Percentiles rank a stretch among this genome's conserved stretches.
Conservation (phyloP, 2,113 vertebrate species). For the Muscicapa adusta region DNA sequence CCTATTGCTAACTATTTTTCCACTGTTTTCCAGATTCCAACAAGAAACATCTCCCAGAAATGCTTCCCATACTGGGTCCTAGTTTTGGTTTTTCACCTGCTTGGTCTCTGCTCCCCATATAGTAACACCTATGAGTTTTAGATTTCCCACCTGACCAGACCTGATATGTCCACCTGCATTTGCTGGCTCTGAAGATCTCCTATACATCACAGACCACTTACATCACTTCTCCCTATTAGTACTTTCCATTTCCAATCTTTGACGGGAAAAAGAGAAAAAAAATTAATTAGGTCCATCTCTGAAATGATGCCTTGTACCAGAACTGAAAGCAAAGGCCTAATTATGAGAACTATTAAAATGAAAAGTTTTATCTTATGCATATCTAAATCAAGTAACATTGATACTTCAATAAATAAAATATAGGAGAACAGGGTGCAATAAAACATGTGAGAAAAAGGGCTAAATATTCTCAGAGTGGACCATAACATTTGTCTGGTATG, state of each 20-base stretch:
- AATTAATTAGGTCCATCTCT: not conserved
- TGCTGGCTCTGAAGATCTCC: not conserved
- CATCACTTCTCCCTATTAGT: not conserved
- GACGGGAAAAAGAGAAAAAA: not conserved
- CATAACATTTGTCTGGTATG: not conserved
- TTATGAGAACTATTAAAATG: not conserved
- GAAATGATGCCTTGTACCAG: not conserved
- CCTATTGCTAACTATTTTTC: not conserved
- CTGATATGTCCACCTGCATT: not conserved
- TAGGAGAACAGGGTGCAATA: not conserved
- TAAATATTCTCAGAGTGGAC: not conserved
- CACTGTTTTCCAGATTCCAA: not conserved
- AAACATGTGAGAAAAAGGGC: not conserved
- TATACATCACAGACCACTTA: not conserved
- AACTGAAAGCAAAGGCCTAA: not conserved
- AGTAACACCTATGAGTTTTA: not conserved
- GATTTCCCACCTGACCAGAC: not conserved
- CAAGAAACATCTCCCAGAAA: not conserved
- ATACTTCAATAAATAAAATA: not conserved
- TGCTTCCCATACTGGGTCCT: not conserved
- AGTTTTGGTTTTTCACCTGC: not conserved
- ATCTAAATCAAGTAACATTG: not conserved
- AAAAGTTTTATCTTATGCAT: not conserved
- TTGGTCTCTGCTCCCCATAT: not conserved
- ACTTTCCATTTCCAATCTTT: not conserved